Evolutionary conservation across 2,888 invertebrate species (phyloP), one percentile per base, ranked within the genome.

Genomic region (Gnatocerus cornutus): DNA sequence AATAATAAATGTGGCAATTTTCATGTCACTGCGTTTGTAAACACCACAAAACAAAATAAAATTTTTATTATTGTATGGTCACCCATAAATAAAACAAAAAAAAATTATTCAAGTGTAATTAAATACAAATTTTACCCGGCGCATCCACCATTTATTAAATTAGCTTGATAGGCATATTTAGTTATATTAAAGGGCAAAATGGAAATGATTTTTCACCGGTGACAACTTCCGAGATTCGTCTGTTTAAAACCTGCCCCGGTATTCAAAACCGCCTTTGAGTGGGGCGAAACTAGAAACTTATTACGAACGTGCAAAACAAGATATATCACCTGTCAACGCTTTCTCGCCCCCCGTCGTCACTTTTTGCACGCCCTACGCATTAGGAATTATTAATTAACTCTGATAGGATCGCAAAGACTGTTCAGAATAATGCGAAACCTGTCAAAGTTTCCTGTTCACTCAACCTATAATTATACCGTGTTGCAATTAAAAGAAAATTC

Each of bases 371-470:
- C 8, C 30, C 13, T 21, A 37, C 55, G 55, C 41, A 39, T 55
- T 55, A 39, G n/a, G 45, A 58, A 58, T 58, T 58, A 58, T 58
- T 58, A 58, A 58, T 58, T 58, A 58, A 58, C 43, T 30, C 7
- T 14, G 59, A 59, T 59, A 45, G 45, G 46, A 46, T 30, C 59
- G 8, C 7, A 12, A 10, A 21, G 41, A 53, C 13, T 3, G 3
- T 21, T 1, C 29, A 29, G 3, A 13, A 33, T 53, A 29, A 53
- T 8, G 27, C 12, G 33, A 30, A 43, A 43, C 13, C 56, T 27
- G 41, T 12, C 43, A 46, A 46, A 13, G 33, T 37, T 48, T 13
- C 39, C 21, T 21, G n/a, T 30, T n/a, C 37, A 39, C 39, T 53
- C 53, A 50, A n/a, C n/a, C n/a, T n/a, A n/a, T 50, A 50, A 50